A percentile compares a stretch with the other conserved stretches of the same genome.
phyloP scores from a whole-genome alignment of 2,113 vertebrate species.

The Hypanus sabinus region DNA sequence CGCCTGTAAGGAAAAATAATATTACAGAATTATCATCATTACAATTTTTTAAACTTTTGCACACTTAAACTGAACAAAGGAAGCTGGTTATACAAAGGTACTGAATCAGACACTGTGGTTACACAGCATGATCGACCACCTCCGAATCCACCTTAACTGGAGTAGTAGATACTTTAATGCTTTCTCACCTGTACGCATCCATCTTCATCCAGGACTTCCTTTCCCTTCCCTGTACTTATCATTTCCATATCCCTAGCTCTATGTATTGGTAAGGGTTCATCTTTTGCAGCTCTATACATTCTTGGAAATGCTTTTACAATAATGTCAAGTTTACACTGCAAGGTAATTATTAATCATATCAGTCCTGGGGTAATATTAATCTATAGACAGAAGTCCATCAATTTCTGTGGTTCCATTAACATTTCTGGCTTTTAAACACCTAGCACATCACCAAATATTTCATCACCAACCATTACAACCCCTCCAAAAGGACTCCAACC shows the following conservation, averaged over 20 bases:
- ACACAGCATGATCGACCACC: not conserved
- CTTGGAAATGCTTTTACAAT: not conserved
- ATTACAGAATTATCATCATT: not conserved
- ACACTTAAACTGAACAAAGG: not conserved
- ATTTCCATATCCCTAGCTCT: not conserved
- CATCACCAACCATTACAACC: not conserved
- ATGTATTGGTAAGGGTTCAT: not conserved
- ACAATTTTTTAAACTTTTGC: no score
- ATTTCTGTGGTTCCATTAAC: not conserved
- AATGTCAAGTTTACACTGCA: not conserved
- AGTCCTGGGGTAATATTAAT: not conserved
- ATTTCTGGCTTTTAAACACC: not conserved
- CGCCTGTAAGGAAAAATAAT: slow-evolving; percentile 60
- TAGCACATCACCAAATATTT: no score
- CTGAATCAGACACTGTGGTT: not conserved
- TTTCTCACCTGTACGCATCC: not conserved
- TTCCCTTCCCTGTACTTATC: not conserved
- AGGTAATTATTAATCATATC: not conserved
- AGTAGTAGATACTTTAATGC: not conserved
- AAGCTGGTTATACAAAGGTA: not conserved
- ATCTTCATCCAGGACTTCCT: not conserved
- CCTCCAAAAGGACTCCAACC: no score
- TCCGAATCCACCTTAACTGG: not conserved
- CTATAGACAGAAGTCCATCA: not conserved
- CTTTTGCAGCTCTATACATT: not conserved